Conservation (phyloP, 2,888 invertebrate species). For the Netelia melanura region DNA sequence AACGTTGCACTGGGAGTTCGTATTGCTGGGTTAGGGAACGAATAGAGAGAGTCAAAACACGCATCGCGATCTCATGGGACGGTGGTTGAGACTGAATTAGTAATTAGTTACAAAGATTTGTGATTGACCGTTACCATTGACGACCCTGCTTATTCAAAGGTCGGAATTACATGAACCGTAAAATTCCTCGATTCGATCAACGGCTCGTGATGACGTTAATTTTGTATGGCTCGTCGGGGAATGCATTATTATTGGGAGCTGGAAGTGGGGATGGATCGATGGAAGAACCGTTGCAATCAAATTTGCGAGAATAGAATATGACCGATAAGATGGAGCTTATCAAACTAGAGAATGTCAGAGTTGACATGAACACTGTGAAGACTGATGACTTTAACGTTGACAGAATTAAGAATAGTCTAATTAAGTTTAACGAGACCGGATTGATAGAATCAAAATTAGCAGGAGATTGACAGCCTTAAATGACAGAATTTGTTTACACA, state of each 20-base stretch:
- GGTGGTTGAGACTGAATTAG: slow-evolving; percentile 47
- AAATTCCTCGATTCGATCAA: background rate
- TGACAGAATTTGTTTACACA: too few relatives aligned
- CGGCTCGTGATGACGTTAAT: background rate
- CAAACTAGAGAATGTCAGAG: background rate
- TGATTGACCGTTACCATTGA: slow-evolving; percentile 27
- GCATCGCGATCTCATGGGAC: slow-evolving; percentile 23
- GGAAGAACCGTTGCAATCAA: background rate
- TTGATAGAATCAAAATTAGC: background rate
- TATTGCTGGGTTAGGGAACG: slow-evolving; percentile 53
- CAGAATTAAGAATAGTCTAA: background rate
- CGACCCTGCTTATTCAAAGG: background rate
- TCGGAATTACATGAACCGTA: slow-evolving; percentile 7
- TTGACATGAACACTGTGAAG: background rate
- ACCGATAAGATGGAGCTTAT: background rate
- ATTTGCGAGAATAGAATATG: background rate
- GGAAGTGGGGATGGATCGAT: too few relatives aligned
- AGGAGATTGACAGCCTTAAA: too few relatives aligned
- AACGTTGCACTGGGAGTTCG: slow-evolving; percentile 25
- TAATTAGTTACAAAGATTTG: slow-evolving; percentile 51
- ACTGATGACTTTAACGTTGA: background rate
- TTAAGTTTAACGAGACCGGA: background rate
- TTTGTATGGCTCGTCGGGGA: too few relatives aligned
- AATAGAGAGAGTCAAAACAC: slow-evolving; percentile 22
- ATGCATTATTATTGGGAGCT: too few relatives aligned